Evolutionary conservation across 2,888 invertebrate species (phyloP).

Genomic region (Cybosia mesomella): DNA sequence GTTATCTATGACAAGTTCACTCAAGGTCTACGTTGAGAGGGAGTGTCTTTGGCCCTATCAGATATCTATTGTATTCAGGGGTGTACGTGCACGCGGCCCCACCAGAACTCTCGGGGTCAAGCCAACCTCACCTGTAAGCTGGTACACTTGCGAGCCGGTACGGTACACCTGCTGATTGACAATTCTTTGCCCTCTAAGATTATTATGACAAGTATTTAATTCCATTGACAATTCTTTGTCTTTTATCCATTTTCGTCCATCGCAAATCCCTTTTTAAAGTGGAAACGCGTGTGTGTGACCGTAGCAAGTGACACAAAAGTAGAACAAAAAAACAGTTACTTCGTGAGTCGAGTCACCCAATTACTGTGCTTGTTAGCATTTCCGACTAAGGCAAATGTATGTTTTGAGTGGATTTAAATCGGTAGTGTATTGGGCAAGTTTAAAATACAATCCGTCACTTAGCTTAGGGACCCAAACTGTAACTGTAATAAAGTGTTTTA

Average conservation of each 20-base stretch:
- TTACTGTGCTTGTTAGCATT: slow-evolving; percentile 1
- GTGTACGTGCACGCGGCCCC: too few relatives aligned
- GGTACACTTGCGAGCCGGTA: too few relatives aligned
- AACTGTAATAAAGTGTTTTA: too few relatives aligned
- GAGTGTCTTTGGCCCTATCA: too few relatives aligned
- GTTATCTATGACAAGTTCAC: background rate
- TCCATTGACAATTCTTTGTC: background rate
- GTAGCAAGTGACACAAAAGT: background rate
- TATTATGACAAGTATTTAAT: too few relatives aligned
- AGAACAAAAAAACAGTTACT: background rate
- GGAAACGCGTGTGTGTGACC: background rate
- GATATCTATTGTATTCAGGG: too few relatives aligned
- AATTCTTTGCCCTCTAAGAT: background rate
- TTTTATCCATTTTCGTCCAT: background rate
- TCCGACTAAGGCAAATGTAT: background rate
- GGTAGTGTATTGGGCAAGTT: background rate
- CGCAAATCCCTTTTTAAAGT: background rate
- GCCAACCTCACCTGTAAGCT: too few relatives aligned
- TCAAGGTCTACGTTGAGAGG: too few relatives aligned
- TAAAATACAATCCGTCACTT: background rate
- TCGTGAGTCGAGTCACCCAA: slow-evolving; percentile 2
- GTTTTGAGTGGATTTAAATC: background rate
- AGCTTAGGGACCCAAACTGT: too few relatives aligned
- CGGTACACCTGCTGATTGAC: too few relatives aligned
- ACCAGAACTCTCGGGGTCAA: too few relatives aligned